A percentile compares a stretch with the other conserved stretches of the same genome.
Evolutionary conservation across 2,113 vertebrate genomes (phyloP).

Genomic region (Lamprotornis superbus): DNA sequence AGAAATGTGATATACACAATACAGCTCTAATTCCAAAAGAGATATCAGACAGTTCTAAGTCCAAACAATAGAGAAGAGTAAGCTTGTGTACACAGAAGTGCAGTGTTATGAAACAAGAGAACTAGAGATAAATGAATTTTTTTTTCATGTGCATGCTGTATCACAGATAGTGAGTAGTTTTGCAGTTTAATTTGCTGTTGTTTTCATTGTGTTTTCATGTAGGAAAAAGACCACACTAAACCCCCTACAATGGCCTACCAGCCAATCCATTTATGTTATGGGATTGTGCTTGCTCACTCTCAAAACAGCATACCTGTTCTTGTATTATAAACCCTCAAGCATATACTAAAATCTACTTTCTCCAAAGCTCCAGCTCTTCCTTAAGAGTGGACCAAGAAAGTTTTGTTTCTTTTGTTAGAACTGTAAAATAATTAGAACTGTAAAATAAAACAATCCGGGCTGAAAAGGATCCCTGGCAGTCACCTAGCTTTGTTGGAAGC

Average conservation of each 20-base stretch:
- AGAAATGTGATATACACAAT: neutral
- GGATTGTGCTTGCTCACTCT: neutral
- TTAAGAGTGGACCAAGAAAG: neutral
- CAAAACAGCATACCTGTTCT: neutral
- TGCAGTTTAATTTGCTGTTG: neutral
- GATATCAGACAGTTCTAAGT: neutral
- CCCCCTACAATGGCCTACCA: neutral
- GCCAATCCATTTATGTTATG: neutral
- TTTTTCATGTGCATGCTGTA: accelerated
- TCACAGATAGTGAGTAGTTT: neutral
- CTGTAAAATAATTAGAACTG: neutral
- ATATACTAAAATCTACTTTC: neutral
- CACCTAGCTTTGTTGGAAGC: neutral
- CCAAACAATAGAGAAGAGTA: neutral
- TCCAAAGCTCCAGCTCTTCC: neutral
- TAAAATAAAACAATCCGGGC: neutral
- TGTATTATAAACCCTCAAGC: neutral
- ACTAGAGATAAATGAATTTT: neutral
- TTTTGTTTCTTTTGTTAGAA: neutral
- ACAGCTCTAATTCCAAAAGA: neutral
- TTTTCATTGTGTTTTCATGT: neutral
- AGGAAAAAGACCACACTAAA: neutral
- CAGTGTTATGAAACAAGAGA: neutral
- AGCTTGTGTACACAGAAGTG: neutral
- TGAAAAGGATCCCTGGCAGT: neutral